Conservation (phyloP, 2,888 invertebrate genomes). For the Apamea epomidion region DNA sequence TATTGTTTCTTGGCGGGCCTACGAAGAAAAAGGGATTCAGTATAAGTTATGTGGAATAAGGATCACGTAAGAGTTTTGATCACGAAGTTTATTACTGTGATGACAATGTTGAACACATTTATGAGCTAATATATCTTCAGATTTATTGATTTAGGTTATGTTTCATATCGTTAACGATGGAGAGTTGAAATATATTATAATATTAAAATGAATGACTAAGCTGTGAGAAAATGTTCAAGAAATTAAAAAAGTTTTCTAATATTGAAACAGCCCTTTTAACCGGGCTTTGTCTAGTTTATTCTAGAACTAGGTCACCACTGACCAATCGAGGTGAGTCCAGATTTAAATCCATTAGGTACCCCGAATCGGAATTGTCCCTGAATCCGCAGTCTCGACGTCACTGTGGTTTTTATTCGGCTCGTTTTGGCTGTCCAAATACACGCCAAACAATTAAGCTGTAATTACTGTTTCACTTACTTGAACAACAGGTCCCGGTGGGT, state of each 20-base stretch:
- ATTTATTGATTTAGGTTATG: not conserved
- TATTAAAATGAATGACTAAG: not conserved
- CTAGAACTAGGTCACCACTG: slow-evolving; percentile 17
- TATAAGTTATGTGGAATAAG: slow-evolving; percentile 30
- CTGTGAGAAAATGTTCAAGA: not conserved
- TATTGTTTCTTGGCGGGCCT: slow-evolving; percentile 92
- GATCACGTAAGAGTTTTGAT: slow-evolving; percentile 21
- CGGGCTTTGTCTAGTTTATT: not conserved
- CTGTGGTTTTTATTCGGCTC: slow-evolving; percentile 8
- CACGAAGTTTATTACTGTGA: slow-evolving; percentile 20
- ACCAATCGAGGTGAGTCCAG: slow-evolving; percentile 13
- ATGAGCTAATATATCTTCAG: not conserved
- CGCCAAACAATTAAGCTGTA: slow-evolving; percentile 18
- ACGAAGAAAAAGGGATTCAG: slow-evolving; percentile 65
- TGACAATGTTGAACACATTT: not conserved
- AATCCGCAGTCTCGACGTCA: not conserved
- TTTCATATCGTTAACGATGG: not conserved
- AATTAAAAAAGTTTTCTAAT: not conserved
- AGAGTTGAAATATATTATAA: not conserved
- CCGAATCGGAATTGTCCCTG: not conserved
- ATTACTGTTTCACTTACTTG: slow-evolving; percentile 77
- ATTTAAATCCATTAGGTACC: slow-evolving; percentile 28
- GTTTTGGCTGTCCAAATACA: slow-evolving; percentile 19
- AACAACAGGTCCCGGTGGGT: slow-evolving; percentile 92
- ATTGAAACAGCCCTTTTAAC: not conserved